A percentile compares a stretch with the other conserved stretches of the same genome.
phyloP scores from a whole-genome alignment of 2,888 invertebrate species.

The Synanthedon tipuliformis region DNA sequence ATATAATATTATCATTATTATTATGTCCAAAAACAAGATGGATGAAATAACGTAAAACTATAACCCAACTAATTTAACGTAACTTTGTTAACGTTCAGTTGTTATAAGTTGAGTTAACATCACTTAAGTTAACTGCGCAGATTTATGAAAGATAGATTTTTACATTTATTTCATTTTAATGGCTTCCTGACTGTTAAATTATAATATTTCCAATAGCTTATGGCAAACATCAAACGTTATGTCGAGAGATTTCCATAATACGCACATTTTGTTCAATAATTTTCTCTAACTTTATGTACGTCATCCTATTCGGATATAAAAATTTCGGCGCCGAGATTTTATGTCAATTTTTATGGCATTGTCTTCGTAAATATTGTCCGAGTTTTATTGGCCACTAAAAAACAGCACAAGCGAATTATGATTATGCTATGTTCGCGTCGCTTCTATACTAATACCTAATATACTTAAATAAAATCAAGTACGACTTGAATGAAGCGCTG shows the following conservation, averaged over 20 bases:
- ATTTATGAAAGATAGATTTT: too few species aligned
- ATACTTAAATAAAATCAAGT: too few species aligned
- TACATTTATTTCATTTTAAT: too few species aligned
- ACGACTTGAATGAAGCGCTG: too few species aligned
- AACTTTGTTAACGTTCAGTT: too few species aligned
- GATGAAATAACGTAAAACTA: too few species aligned
- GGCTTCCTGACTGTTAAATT: neutral
- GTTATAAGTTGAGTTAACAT: too few species aligned
- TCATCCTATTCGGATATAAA: conserved; percentile 46
- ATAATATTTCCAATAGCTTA: neutral
- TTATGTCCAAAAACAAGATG: too few species aligned
- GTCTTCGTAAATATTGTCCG: conserved; percentile 61
- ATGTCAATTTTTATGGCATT: conserved; percentile 62
- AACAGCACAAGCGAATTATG: conserved; percentile 25
- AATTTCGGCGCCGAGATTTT: conserved; percentile 58
- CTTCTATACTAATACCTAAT: too few species aligned
- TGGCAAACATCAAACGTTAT: neutral
- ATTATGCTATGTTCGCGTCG: conserved; percentile 20
- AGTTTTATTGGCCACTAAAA: conserved; percentile 52
- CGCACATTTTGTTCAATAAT: conserved; percentile 35
- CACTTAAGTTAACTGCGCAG: too few species aligned
- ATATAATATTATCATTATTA: too few species aligned
- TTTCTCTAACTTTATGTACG: conserved; percentile 41
- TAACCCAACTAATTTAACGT: too few species aligned
- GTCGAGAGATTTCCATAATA: neutral